A percentile compares a stretch with the other conserved stretches of the same genome.
Evolutionary conservation across 2,113 vertebrate genomes (phyloP).

Genomic region (Opisthocomus hoazin): DNA sequence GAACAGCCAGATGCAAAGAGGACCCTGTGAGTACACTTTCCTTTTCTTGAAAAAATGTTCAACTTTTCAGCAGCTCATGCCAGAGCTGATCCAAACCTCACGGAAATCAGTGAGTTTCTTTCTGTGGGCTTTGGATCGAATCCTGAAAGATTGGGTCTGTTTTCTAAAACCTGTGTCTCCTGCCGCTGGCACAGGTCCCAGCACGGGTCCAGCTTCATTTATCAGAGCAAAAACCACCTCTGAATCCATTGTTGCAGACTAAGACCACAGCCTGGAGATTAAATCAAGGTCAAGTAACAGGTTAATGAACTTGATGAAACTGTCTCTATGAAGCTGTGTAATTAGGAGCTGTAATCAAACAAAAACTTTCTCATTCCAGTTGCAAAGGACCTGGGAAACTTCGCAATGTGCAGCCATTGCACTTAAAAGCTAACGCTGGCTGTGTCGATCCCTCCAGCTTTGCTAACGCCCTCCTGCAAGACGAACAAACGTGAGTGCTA

Average conservation of each 20-base stretch:
- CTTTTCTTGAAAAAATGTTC: not conserved
- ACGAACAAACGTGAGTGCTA: not conserved
- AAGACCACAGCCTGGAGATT: not conserved
- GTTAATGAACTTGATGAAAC: not conserved
- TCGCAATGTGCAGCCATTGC: not conserved
- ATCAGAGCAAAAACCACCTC: not conserved
- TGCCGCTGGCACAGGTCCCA: not conserved
- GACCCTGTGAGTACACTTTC: too few relatives aligned
- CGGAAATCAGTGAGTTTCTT: not conserved
- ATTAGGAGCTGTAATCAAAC: not conserved
- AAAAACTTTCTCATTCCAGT: not conserved
- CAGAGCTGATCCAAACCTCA: not conserved
- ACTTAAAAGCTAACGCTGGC: not conserved
- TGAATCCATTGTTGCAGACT: not conserved
- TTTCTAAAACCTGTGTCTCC: not conserved
- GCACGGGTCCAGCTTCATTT: not conserved
- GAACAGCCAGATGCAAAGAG: not conserved
- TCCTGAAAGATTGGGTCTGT: not conserved
- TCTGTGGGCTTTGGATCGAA: not conserved
- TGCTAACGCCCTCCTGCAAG: not conserved
- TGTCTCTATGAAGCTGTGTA: not conserved
- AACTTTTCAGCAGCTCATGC: not conserved
- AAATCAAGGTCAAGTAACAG: not conserved
- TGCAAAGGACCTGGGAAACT: not conserved
- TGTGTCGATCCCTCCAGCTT: not conserved